Evolutionary conservation across 2,797 vertebrate species (phyloP).

Genomic region (Scyliorhinus canicula): DNA sequence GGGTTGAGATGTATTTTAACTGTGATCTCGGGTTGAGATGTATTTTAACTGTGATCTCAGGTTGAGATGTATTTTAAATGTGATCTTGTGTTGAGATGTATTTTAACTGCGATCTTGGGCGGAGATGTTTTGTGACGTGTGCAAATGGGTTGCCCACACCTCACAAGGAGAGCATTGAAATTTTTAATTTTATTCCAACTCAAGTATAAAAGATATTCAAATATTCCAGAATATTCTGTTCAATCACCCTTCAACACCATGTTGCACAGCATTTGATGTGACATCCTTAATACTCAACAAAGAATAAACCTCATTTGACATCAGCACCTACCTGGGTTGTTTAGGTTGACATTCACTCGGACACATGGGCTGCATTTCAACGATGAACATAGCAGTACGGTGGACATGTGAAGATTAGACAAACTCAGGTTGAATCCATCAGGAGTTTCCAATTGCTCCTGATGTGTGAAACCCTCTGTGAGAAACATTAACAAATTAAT

Average conservation of each 20-base stretch:
- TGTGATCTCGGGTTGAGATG: too few relatives aligned
- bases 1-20: too few relatives aligned
- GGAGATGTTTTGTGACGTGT: not conserved
- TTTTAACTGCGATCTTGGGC: not conserved
- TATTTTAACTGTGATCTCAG: not conserved
- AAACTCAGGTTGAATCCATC: not conserved
- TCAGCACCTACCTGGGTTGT: slow-evolving; percentile 45
- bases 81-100: not conserved
- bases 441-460: not conserved
- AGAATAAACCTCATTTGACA: too few relatives aligned
- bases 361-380: slow-evolving; percentile 44
- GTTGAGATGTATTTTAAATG: not conserved
- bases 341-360: slow-evolving; percentile 46
- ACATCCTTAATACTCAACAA: not conserved
- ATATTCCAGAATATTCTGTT: too few relatives aligned
- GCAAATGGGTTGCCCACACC: not conserved
- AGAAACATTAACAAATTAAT: not conserved
- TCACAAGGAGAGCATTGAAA: not conserved
- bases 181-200: not conserved
- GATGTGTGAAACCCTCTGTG: not conserved
- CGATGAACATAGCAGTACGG: slow-evolving; percentile 43
- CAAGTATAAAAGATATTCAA: not conserved
- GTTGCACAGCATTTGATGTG: not conserved
- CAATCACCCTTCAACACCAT: not conserved
- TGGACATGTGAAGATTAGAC: slow-evolving; percentile 45